A percentile compares a stretch with the other conserved stretches of the same genome.
Evolutionary conservation across 2,888 invertebrate species (phyloP).

Genomic region (Phorcus lineatus): DNA sequence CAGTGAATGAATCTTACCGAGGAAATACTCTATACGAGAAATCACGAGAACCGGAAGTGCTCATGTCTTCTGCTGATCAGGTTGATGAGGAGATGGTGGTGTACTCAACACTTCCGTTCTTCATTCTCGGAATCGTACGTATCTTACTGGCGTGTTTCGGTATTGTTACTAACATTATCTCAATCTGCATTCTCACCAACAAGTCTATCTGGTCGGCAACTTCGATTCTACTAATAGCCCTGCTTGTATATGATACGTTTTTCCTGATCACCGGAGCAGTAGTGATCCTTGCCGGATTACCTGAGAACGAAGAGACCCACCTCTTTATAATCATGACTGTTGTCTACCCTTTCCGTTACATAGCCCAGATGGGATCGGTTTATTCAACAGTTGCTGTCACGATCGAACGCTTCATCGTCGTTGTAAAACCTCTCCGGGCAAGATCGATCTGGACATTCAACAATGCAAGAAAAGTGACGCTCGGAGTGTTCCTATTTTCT

Average conservation of each 20-base stretch:
- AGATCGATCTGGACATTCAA: conserved; percentile 41
- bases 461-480: conserved; percentile 35
- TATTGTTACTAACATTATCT: conserved; percentile 38
- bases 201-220: conserved; percentile 42
- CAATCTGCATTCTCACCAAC: conserved; percentile 40
- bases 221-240: conserved; percentile 41
- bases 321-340: conserved; percentile 29
- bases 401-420: conserved; percentile 41
- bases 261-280: conserved; percentile 37
- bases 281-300: conserved; percentile 22
- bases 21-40: too few species aligned
- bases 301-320: neutral
- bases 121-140: conserved; percentile 33
- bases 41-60: too few species aligned
- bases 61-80: neutral
- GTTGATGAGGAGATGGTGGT: neutral
- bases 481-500: conserved; percentile 40
- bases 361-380: conserved; percentile 44
- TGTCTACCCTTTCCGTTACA: conserved; percentile 40
- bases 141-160: conserved; percentile 38
- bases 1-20: too few species aligned
- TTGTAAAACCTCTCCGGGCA: conserved; percentile 40
- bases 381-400: conserved; percentile 45
- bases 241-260: conserved; percentile 44
- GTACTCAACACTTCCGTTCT: conserved; percentile 17